phyloP scores from a whole-genome alignment of 2,797 vertebrate species.

The Tolypeutes matacus region DNA sequence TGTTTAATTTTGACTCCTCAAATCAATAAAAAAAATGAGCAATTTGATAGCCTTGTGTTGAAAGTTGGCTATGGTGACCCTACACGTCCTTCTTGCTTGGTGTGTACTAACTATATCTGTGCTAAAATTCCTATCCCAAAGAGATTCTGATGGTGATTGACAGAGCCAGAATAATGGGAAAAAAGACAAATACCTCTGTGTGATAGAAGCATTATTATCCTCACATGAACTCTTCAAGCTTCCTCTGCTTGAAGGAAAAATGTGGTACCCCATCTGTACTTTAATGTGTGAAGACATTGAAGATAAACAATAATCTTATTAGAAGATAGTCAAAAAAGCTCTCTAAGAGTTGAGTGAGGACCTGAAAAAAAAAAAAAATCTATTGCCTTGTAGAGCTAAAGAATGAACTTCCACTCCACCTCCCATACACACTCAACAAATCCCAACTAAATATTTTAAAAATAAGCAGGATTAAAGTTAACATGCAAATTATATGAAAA shows the following conservation, averaged over 20 bases:
- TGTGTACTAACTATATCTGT: background rate
- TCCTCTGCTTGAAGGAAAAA: background rate
- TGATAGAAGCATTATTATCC: background rate
- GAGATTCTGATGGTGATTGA: background rate
- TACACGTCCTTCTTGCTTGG: background rate
- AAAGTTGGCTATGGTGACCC: background rate
- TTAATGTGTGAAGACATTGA: background rate
- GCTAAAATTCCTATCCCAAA: background rate
- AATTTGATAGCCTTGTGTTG: background rate
- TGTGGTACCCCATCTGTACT: background rate
- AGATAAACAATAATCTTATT: background rate
- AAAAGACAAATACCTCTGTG: background rate
- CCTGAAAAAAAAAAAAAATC: background rate
- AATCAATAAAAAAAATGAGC: background rate
- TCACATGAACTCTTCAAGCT: background rate
- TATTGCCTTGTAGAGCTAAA: background rate
- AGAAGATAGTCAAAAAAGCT: background rate
- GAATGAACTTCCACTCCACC: background rate
- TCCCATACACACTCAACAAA: background rate
- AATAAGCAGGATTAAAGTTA: constrained; percentile 73
- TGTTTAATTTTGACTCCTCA: constrained; percentile 1
- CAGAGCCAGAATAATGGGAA: background rate
- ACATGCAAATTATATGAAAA: constrained; percentile 75
- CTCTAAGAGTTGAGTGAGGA: background rate
- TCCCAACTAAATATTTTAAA: background rate